These are phyloP conservation scores for Dicerorhinus sumatrensis DNA, from an alignment of 2,113 vertebrate species.

Conservation along the genomic window DNA sequence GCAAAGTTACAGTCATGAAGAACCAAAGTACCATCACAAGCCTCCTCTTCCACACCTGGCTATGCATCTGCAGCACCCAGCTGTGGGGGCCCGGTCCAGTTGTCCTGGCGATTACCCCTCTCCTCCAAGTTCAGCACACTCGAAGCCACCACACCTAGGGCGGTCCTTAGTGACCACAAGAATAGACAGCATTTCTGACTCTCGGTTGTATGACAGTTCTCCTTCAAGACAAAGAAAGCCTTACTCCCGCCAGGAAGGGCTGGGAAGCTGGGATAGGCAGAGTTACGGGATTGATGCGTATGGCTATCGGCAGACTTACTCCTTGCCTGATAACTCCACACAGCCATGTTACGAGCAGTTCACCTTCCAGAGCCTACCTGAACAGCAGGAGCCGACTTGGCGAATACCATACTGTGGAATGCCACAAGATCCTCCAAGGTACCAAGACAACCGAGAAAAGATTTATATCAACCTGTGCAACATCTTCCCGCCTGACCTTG, in stretches of 20 bases:
- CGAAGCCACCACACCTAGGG: slow-evolving; percentile 90
- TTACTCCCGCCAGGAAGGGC: slow-evolving; percentile 89
- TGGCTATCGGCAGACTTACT: slow-evolving; percentile 90
- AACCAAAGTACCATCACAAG: slow-evolving; percentile 90
- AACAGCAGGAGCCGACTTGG: slow-evolving; percentile 93
- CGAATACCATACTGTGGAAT: slow-evolving; percentile 87
- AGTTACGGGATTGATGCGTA: slow-evolving; percentile 89
- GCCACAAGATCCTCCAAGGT: slow-evolving; percentile 89
- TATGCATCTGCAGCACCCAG: slow-evolving; percentile 92
- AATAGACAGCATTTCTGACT: slow-evolving; percentile 95
- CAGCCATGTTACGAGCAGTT: slow-evolving; percentile 92
- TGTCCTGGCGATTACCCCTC: slow-evolving; percentile 93
- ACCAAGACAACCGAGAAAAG: slow-evolving; percentile 93
- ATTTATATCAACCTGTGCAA: slow-evolving; percentile 96
- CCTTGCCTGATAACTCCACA: slow-evolving; percentile 86
- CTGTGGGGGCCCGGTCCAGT: slow-evolving; percentile 90
- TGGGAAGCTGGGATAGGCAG: slow-evolving; percentile 90
- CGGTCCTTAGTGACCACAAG: slow-evolving; percentile 91
- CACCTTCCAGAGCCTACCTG: slow-evolving; percentile 94
- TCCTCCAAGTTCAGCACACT: slow-evolving; percentile 83
- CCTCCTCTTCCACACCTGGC: slow-evolving; percentile 91
- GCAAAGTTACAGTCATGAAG: slow-evolving; percentile 92
- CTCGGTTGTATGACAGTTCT: slow-evolving; percentile 92
- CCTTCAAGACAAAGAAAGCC: slow-evolving; percentile 90
- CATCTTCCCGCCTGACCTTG: slow-evolving; percentile 97